Percentiles rank a stretch among this genome's conserved stretches.
These are phyloP conservation scores for Amphiprion clarkii DNA, from an alignment of 2,797 vertebrate species.

Conservation along the genomic window DNA sequence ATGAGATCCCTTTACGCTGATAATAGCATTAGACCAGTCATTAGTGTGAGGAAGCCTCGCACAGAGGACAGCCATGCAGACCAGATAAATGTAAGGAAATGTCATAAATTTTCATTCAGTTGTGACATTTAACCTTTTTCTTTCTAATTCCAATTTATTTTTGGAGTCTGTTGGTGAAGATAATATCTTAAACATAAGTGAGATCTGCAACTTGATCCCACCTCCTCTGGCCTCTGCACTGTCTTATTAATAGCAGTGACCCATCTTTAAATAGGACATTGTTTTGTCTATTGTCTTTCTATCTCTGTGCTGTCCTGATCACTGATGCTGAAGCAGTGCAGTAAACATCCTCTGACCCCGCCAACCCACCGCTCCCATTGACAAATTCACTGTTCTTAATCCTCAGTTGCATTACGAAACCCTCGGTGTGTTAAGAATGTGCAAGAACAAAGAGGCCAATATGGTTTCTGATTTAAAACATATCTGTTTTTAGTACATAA, in stretches of 20 bases:
- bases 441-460: not conserved
- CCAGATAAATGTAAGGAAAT: conserved; percentile 5
- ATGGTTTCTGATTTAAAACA: not conserved
- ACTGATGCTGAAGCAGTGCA: conserved; percentile 55
- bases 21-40: conserved; percentile 22
- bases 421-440: not conserved
- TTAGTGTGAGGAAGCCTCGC: conserved; percentile 2
- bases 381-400: conserved; percentile 39
- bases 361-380: conserved; percentile 39
- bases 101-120: not conserved
- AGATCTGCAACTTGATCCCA: not conserved
- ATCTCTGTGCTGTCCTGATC: conserved; percentile 63
- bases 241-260: conserved; percentile 75
- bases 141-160: not conserved
- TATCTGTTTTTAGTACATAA: not conserved
- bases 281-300: conserved; percentile 77
- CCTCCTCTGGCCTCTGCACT: conserved; percentile 28
- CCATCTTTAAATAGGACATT: conserved; percentile 80
- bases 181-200: not conserved
- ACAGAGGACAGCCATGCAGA: not conserved
- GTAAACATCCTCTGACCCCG: conserved; percentile 82
- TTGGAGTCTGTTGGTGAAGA: not conserved
- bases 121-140: too few species aligned
- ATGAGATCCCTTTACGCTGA: conserved; percentile 37
- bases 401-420: conserved; percentile 19